Base-by-base conservation (phyloP, 2,797 vertebrate genomes). In the Amniataba percoides region DNA sequence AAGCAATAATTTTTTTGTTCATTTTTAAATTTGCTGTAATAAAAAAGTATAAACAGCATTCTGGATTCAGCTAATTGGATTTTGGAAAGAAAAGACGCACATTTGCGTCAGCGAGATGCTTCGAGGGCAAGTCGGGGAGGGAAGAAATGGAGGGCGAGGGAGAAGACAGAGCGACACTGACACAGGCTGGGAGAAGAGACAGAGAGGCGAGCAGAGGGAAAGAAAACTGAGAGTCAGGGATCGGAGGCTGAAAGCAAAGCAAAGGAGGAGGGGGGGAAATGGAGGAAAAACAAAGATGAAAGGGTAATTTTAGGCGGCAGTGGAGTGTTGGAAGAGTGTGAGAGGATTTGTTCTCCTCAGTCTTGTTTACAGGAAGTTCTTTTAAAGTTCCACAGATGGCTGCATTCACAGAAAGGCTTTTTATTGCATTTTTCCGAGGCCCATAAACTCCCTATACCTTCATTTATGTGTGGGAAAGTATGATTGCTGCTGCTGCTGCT, bases 361-460 rank as follows among this genome's bases (percentile, higher is more conserved):
- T 80, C 88, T 94, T 95, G 94, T 95, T 96, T 95, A 95, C 95
- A 95, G 95, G 94, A 95, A 95, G 92, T 84, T 92, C 81, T 90
- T 88, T 91, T 93, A 92, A 93, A 87, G 88, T 90, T 80, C 88
- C 92, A 93, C 94, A 95, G 89, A 95, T 95, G 94, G 94, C 90
- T 89, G 89, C 90, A 93, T 94, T 95, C 92, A 95, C 87, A 85
- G 90, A 92, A 91, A 89, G 82, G 78, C 71, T 84, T 94, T 95
- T 95, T 95, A 96, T 93, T 95, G 93, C 93, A 93, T 96, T 96
- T 94, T 94, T 94, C 93, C 90, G 77, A 84, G 83, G 52, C 94
- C 85, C 60, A 87, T 95, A 95, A 96, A 96, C 86, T 83, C 75
- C 59, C 80, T 82, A 83, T 89, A 92, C 91, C 90, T 93, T 90